Conservation (phyloP, 2,113 vertebrate species). For the Danionella cerebrum region DNA sequence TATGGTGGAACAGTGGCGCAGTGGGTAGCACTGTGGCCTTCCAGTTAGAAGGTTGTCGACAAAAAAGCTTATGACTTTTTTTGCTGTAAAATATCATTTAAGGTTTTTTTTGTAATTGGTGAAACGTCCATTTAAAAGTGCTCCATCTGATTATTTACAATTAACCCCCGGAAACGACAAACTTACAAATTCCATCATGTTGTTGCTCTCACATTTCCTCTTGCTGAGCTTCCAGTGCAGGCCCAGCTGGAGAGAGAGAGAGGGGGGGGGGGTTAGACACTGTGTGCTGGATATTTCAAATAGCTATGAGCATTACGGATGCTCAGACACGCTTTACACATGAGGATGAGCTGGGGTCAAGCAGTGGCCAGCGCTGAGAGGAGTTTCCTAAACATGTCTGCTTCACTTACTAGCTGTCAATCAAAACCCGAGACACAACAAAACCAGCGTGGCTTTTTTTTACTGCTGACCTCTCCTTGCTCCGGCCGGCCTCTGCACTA, state of each 20-base stretch:
- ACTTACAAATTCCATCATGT: constrained; percentile 94
- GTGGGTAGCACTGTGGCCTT: too few species aligned
- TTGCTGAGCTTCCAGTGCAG: constrained; percentile 98
- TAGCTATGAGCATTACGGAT: constrained; percentile 38
- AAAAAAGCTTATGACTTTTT: too few species aligned
- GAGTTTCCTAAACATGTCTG: constrained; percentile 59
- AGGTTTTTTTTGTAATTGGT: too few species aligned
- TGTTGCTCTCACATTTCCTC: constrained; percentile 98
- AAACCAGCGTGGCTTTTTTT: constrained; percentile 58
- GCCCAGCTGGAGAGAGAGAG: constrained; percentile 75
- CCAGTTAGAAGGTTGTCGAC: too few species aligned
- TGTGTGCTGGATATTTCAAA: constrained; percentile 18
- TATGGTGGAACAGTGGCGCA: too few species aligned
- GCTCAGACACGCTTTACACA: constrained; percentile 37
- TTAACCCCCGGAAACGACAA: neutral
- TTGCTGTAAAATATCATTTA: too few species aligned
- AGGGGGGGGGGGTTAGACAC: constrained; percentile 26
- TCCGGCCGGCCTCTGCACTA: constrained; percentile 38
- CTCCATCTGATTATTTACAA: too few species aligned
- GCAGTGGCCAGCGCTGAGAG: constrained; percentile 58
- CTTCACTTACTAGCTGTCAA: constrained; percentile 58
- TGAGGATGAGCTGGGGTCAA: constrained; percentile 52
- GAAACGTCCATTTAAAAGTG: too few species aligned
- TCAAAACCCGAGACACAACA: constrained; percentile 64
- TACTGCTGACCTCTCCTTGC: constrained; percentile 55